Evolutionary conservation across 2,797 vertebrate species (phyloP), one percentile per base, ranked within the genome.

Genomic region (Arnoldichthys spilopterus): DNA sequence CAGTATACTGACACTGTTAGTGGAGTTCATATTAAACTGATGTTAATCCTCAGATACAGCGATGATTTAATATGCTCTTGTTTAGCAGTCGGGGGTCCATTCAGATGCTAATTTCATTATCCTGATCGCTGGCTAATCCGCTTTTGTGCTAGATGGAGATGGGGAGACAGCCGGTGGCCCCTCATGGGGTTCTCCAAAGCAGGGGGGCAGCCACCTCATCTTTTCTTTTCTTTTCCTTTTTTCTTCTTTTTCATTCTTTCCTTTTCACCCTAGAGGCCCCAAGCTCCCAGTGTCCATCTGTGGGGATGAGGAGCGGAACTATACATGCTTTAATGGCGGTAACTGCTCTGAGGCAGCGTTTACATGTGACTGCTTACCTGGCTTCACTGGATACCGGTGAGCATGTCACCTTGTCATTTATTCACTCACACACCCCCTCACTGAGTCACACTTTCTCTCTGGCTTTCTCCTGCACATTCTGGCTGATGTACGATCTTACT

Each of bases 271-370:
- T 74, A 96, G 95, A 32, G 91, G 87, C 18, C 90, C 91, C 45
- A 93, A 89, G 86, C 89, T 95, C 64, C 95, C 96, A 0, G 92
- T 94, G 1, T 93, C 94, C 0, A 90, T 95, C 76, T 98, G 97
- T 76, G 96, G 95, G 16, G 94, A 96, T 0, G 88, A 93, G 71
- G 89, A 86, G 73, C 92, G 87, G 83, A 97, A 96, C 85, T 94
- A 96, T 87, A 96, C 96, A 1, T 98, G 97, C 86, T 96, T 95
- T 90, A 96, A 96, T 3, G 94, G 95, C 0, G 95, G 96, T 49
- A 96, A 95, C 94, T 97, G 97, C 89, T 93, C 92, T 0, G 88
- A 94, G 56, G 78, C 91, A 7, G 84, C 86, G 45, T 66, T 95
- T 68, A 89, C 84, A 26, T 98, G 97, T 1, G 54, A 85, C 74